Base-by-base conservation (phyloP, 2,888 invertebrate species). In the Sympetrum striolatum region DNA sequence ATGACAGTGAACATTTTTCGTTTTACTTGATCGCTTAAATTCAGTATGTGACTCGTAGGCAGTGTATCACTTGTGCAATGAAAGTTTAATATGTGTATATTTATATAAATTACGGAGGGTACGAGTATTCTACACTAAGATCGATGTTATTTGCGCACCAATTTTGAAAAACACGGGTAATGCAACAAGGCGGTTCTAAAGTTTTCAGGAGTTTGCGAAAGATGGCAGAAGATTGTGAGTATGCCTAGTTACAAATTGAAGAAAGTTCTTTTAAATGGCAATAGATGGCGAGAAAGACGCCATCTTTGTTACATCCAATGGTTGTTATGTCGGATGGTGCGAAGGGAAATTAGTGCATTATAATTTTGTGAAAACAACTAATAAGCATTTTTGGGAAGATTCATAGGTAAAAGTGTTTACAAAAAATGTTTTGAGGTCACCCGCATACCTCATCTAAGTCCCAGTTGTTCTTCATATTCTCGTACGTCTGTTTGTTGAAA, bases 231-330 rank as follows among this genome's bases (percentile, higher is more conserved):
- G 86, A 86, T 86, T 86, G 86, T 86, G 86, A 86, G 86, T 86
- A 86, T 58, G 35, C 58, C 58, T 86, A 37, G 86, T 86, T 86
- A 60, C 60, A 86, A 86, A 86, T 58, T 60, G 90, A 73, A 90
- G 37, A 91, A 91, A 91, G 91, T 91, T 91, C 91, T 35, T 37
- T 53, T 37, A 64, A 91, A 35, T 90, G 90, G 90, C 91, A 91
- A 91, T 91, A 91, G 91, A 91, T 91, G 91, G 91, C 91, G 91
- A 90, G 81, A 31, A 90, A 60, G 81, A 82, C 90, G 91, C 91
- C 91, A 91, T 91, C 91, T 91, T 91, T 91, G 91, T 91, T 91
- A 90, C 90, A 90, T 90, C 90, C 86, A 90, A 90, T 90, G 91
- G 91, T 91, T 91, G 90, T 91, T 90, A 91, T 91, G 91, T 91